These are phyloP conservation scores for Botia kubotai DNA, from an alignment of 2,797 vertebrate genomes.

Conservation along the genomic window DNA sequence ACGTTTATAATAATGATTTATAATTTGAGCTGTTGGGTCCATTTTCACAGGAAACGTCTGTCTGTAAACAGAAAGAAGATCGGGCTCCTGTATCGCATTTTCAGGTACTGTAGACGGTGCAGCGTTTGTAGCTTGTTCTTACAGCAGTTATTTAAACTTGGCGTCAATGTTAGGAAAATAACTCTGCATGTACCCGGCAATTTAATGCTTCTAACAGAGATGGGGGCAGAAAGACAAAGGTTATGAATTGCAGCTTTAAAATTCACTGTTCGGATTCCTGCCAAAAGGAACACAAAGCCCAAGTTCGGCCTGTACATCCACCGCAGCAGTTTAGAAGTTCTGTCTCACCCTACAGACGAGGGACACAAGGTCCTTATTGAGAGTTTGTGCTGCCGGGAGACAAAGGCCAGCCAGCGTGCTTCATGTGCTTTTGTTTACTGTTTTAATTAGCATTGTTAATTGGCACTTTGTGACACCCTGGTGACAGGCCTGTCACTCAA, in stretches of 20 bases:
- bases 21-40: too few relatives aligned
- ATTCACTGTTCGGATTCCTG: slow-evolving; percentile 4
- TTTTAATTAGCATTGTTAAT: slow-evolving; percentile 98
- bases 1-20: too few relatives aligned
- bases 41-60: too few relatives aligned
- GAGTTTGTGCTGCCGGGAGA: slow-evolving; percentile 67
- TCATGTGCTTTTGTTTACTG: slow-evolving; percentile 87
- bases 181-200: too few relatives aligned
- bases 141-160: too few relatives aligned
- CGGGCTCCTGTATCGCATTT: too few relatives aligned
- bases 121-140: too few relatives aligned
- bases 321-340: slow-evolving; percentile 62
- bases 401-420: slow-evolving; percentile 70
- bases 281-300: slow-evolving; percentile 4
- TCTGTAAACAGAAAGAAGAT: too few relatives aligned
- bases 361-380: slow-evolving; percentile 65
- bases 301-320: slow-evolving; percentile 57
- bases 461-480: slow-evolving; percentile 88
- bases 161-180: too few relatives aligned
- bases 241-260: background rate
- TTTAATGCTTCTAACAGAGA: too few relatives aligned
- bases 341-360: slow-evolving; percentile 62
- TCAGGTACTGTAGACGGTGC: too few relatives aligned
- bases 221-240: too few relatives aligned
- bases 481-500: slow-evolving; percentile 86